Conservation (phyloP, 2,888 invertebrate species). For the Listrodromus nycthemerus region DNA sequence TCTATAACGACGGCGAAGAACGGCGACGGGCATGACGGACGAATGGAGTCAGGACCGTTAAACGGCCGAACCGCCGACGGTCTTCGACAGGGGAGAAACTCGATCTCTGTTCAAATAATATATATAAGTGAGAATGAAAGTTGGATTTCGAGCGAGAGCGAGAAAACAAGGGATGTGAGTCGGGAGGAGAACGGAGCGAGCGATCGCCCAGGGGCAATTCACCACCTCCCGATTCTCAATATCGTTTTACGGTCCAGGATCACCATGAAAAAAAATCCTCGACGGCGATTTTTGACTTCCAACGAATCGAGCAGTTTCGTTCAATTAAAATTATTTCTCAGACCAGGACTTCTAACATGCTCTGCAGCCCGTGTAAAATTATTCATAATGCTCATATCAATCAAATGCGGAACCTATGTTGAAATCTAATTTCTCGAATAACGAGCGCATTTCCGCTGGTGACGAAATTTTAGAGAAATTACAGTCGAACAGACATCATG, state of each 20-base stretch:
- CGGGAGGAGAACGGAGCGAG: constrained; percentile 28
- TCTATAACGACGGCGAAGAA: constrained; percentile 21
- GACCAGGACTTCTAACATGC: too few relatives aligned
- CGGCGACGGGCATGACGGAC: constrained; percentile 12
- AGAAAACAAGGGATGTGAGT: constrained; percentile 9
- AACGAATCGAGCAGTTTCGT: background rate
- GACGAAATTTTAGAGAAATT: background rate
- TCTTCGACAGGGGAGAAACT: constrained; percentile 47
- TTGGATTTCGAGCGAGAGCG: constrained; percentile 24
- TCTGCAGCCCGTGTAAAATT: too few relatives aligned
- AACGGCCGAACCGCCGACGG: constrained; percentile 49
- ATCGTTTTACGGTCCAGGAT: constrained; percentile 55
- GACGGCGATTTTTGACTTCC: background rate
- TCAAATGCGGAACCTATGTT: too few relatives aligned
- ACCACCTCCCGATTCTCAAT: constrained; percentile 60
- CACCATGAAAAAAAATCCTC: constrained; percentile 39
- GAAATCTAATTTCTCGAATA: background rate
- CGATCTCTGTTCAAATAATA: constrained; percentile 64
- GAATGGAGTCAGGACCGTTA: constrained; percentile 61
- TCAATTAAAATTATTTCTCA: background rate
- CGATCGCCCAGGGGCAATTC: constrained; percentile 57
- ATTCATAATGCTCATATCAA: too few relatives aligned
- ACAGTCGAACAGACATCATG: background rate
- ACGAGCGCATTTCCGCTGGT: too few relatives aligned
- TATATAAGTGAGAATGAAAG: constrained; percentile 57